Percentiles rank a stretch among this genome's conserved stretches.
Conservation (phyloP, 2,888 invertebrate genomes). For the Pollenia angustigena region DNA sequence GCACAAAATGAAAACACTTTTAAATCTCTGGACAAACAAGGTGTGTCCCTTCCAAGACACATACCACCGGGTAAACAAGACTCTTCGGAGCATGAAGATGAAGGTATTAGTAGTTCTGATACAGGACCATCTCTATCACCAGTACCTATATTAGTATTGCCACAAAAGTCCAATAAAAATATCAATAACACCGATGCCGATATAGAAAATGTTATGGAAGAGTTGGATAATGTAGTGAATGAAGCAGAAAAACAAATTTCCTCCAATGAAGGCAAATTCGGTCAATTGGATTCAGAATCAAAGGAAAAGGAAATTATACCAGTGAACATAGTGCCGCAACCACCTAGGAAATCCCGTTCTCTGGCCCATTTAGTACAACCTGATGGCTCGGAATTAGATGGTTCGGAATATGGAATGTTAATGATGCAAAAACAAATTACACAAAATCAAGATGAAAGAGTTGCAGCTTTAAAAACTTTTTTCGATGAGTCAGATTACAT, state of each 20-base stretch:
- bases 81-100: slow-evolving; percentile 93
- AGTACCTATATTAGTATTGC: slow-evolving; percentile 85
- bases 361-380: slow-evolving; percentile 88
- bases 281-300: slow-evolving; percentile 75
- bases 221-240: slow-evolving; percentile 92
- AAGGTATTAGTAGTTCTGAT: slow-evolving; percentile 94
- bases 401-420: slow-evolving; percentile 83
- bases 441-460: slow-evolving; percentile 76
- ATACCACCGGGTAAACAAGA: slow-evolving; percentile 84
- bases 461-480: slow-evolving; percentile 80
- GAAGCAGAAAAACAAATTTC: slow-evolving; percentile 90
- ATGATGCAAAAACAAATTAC: slow-evolving; percentile 84
- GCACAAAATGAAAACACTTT: slow-evolving; percentile 83
- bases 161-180: slow-evolving; percentile 77
- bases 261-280: slow-evolving; percentile 70
- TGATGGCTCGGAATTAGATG: slow-evolving; percentile 81
- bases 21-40: slow-evolving; percentile 82
- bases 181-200: slow-evolving; percentile 88
- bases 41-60: slow-evolving; percentile 82
- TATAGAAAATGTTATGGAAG: slow-evolving; percentile 94
- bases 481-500: slow-evolving; percentile 82
- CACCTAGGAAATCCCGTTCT: slow-evolving; percentile 90
- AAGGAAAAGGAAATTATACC: slow-evolving; percentile 90
- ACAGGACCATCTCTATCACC: slow-evolving; percentile 89
- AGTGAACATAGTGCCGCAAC: slow-evolving; percentile 91